Evolutionary conservation across 2,797 vertebrate genomes (phyloP), one percentile per base, ranked within the genome.

Genomic region (Sebastes glaucus): DNA sequence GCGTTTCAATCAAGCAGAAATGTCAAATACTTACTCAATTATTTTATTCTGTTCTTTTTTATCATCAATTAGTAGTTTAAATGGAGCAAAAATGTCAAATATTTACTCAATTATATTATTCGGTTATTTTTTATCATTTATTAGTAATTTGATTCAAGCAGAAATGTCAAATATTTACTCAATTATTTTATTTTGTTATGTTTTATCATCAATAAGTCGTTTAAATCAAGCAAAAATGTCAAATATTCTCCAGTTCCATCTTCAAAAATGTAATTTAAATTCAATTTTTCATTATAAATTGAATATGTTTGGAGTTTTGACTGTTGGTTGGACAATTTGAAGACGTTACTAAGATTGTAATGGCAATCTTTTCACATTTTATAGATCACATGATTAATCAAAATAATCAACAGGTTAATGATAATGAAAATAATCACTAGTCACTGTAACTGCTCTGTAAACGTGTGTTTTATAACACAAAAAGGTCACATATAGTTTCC

Each of bases 401-500:
- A 52, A 52, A 52, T 0, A 52, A 30, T 60, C 16, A 30, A 20
- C 11, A 33, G 14, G 25, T 33, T 46, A 18, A 42, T 3, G 2
- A 38, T 20, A 18, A 14, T 33, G 8, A 23, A 71, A 27, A 18
- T 13, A 56, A 11, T 25, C 14, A 16, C 60, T 14, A 20, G 20
- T 67, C 52, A n/a, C 0, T 22, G 10, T 10, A 33, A 22, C 7
- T 11, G 13, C 33, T 27, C 16, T 59, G 5, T 63, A 6, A 35
- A 57, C 11, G 8, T 11, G 42, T 46, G 42, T 35, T 35, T 68
- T 27, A 38, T 3, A 22, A 32, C 33, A 38, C 35, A 6, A 59
- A 20, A 73, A 42, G 42, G 60, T 52, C 33, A 59, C 22, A 49
- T 38, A 69, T 49, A 60, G 25, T 35, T 69, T 68, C 14, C 55